A percentile compares a stretch with the other conserved stretches of the same genome.
Evolutionary conservation across 2,888 invertebrate genomes (phyloP).

Genomic region (Eupithecia subfuscata): DNA sequence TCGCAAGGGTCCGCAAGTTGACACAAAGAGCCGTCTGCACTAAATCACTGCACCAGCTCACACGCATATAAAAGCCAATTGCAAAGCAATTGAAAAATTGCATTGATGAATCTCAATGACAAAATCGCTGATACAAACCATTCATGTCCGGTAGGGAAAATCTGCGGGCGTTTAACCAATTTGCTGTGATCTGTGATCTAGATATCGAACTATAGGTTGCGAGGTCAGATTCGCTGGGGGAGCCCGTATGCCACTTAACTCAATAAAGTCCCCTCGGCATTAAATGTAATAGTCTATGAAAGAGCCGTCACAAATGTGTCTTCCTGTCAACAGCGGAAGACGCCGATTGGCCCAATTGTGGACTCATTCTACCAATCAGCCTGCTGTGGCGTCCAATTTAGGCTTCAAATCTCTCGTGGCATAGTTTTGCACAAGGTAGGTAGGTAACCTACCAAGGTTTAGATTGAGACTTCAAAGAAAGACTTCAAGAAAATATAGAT

Average conservation of each 20-base stretch:
- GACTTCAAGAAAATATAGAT: no score
- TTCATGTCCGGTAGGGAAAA: constrained; percentile 73
- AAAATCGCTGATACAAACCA: constrained; percentile 76
- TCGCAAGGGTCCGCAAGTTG: no score
- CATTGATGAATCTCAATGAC: constrained; percentile 69
- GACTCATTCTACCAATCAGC: constrained; percentile 80
- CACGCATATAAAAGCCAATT: constrained; percentile 50
- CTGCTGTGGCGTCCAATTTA: constrained; percentile 59
- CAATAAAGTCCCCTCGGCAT: constrained; percentile 81
- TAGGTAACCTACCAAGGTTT: no score
- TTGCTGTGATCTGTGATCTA: constrained; percentile 47
- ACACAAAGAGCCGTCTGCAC: background rate
- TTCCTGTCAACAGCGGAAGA: constrained; percentile 81
- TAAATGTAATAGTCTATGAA: constrained; percentile 82
- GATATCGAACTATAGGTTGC: constrained; percentile 39
- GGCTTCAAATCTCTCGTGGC: constrained; percentile 51
- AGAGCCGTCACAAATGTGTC: constrained; percentile 71
- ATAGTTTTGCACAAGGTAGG: constrained; percentile 30
- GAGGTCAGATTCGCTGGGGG: constrained; percentile 60
- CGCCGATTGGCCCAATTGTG: constrained; percentile 82
- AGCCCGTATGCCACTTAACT: constrained; percentile 81
- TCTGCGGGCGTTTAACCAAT: constrained; percentile 71
- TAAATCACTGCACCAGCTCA: constrained; percentile 46
- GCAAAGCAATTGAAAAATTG: constrained; percentile 61
- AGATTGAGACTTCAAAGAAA: no score